Conservation (phyloP, 2,113 vertebrate species). For the Dipodomys stephensi region DNA sequence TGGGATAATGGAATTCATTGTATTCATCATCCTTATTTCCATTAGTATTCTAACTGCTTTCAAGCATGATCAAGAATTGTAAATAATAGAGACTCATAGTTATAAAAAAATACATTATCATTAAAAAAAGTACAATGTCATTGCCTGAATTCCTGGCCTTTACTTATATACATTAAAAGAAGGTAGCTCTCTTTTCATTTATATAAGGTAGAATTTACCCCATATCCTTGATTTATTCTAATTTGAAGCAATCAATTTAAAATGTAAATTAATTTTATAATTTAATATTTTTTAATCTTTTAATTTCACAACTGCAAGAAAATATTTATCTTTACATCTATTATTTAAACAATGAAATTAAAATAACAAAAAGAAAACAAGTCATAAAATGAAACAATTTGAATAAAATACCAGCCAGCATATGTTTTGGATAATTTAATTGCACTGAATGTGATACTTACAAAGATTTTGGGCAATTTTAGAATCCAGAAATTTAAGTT, state of each 20-base stretch:
- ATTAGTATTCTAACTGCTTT: slow-evolving; percentile 56
- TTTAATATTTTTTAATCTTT: background rate
- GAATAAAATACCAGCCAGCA: background rate
- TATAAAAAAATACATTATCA: background rate
- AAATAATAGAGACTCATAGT: slow-evolving; percentile 43
- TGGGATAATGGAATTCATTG: slow-evolving; percentile 63
- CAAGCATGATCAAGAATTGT: slow-evolving; percentile 38
- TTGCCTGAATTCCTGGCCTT: background rate
- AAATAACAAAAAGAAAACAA: slow-evolving; percentile 30
- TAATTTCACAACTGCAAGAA: slow-evolving; percentile 38
- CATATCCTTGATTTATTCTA: slow-evolving; percentile 47
- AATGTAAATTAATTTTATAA: background rate
- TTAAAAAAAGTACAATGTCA: background rate
- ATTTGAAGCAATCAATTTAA: slow-evolving; percentile 50
- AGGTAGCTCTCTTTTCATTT: background rate
- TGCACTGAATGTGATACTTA: slow-evolving; percentile 85
- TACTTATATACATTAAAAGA: slow-evolving; percentile 47
- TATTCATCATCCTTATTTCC: slow-evolving; percentile 29
- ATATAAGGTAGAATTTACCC: slow-evolving; percentile 27
- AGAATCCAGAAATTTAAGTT: slow-evolving; percentile 96
- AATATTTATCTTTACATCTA: slow-evolving; percentile 41
- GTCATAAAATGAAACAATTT: slow-evolving; percentile 50
- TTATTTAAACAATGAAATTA: slow-evolving; percentile 48
- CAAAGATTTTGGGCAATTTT: slow-evolving; percentile 99
- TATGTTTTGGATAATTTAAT: background rate